Conservation (phyloP, 2,797 vertebrate species). For the Darevskia mixta region DNA sequence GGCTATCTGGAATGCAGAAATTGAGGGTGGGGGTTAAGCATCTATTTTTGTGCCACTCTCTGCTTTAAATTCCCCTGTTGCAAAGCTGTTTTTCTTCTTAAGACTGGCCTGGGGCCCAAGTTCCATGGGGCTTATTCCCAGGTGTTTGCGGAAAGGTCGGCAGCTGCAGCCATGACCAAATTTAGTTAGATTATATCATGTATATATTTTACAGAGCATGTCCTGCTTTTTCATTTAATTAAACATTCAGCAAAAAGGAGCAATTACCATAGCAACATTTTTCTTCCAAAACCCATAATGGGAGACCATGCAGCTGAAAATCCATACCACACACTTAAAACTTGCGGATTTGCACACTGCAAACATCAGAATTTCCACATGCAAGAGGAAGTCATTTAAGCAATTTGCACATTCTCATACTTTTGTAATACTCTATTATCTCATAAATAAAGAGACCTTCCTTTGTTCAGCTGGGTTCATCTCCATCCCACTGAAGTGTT, state of each 20-base stretch:
- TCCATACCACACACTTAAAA: conserved; percentile 63
- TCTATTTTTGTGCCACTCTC: background rate
- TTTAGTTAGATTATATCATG: background rate
- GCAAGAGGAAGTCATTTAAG: conserved; percentile 55
- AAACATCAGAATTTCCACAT: conserved; percentile 62
- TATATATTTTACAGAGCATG: conserved; percentile 10
- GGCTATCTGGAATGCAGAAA: background rate
- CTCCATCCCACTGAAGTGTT: conserved; percentile 63
- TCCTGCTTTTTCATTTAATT: conserved; percentile 61
- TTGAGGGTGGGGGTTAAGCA: background rate
- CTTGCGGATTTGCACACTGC: background rate
- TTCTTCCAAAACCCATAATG: conserved; percentile 59
- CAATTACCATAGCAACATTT: conserved; percentile 67
- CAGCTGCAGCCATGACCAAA: background rate
- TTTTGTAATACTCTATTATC: conserved; percentile 60
- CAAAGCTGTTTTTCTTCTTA: background rate
- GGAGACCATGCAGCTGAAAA: conserved; percentile 60
- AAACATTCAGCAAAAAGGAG: conserved; percentile 65
- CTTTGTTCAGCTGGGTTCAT: conserved; percentile 70
- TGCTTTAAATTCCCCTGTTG: background rate
- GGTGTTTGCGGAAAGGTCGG: background rate
- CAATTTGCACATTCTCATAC: conserved; percentile 62
- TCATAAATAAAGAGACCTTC: conserved; percentile 58
- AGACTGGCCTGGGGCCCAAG: background rate
- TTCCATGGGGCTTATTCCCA: background rate